A percentile compares a stretch with the other conserved stretches of the same genome.
Evolutionary conservation across 2,888 invertebrate species (phyloP).

Genomic region (Dasypogon diadema): DNA sequence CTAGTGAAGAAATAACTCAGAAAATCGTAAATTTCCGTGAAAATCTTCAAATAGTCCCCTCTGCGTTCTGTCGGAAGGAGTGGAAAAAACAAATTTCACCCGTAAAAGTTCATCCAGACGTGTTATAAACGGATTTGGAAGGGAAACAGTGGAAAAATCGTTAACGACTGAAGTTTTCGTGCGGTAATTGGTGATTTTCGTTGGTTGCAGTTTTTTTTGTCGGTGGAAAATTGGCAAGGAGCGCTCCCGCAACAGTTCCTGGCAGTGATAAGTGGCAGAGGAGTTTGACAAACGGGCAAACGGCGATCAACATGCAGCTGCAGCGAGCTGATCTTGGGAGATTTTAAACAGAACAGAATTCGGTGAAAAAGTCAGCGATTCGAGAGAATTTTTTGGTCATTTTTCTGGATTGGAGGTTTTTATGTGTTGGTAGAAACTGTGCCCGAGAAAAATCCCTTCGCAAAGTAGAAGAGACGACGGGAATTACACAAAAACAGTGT

Average conservation of each 20-base stretch:
- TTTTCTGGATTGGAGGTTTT: not conserved
- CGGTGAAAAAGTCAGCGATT: not conserved
- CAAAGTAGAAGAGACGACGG: not conserved
- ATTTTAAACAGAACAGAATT: not conserved
- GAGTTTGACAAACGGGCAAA: too few species aligned
- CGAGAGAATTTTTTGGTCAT: not conserved
- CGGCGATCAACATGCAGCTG: not conserved
- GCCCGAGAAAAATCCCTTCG: conserved; percentile 39
- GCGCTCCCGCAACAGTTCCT: too few species aligned
- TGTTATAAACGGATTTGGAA: not conserved
- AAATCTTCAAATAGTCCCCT: not conserved
- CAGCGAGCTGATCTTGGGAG: not conserved
- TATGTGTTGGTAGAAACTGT: conserved; percentile 1
- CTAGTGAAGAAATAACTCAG: conserved; percentile 5
- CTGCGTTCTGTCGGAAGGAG: not conserved
- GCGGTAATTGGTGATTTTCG: not conserved
- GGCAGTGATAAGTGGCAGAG: too few species aligned
- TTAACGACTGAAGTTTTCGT: not conserved
- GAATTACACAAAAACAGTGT: conserved; percentile 10
- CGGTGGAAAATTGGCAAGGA: too few species aligned
- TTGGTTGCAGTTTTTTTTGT: not conserved
- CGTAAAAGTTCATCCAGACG: conserved; percentile 25
- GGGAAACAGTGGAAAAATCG: not conserved
- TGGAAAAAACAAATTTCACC: conserved; percentile 32
- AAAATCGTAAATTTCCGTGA: conserved; percentile 6